Evolutionary conservation across 2,113 vertebrate species (phyloP).

Genomic region (Mellivora capensis): DNA sequence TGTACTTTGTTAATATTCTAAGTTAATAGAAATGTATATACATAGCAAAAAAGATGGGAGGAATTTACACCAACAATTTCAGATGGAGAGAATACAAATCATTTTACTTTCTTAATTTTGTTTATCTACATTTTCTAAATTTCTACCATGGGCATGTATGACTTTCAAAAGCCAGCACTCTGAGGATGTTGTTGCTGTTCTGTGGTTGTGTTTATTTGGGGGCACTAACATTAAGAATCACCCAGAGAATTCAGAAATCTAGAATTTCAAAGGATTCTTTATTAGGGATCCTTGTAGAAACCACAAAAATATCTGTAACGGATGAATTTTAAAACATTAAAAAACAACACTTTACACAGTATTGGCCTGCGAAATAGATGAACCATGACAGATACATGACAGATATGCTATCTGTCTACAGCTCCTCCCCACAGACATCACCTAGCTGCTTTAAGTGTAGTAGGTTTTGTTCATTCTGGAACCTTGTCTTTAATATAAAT

Average conservation of each 20-base stretch:
- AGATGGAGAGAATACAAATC: background rate
- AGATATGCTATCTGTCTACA: background rate
- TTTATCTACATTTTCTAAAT: background rate
- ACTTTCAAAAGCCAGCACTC: background rate
- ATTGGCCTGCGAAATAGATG: background rate
- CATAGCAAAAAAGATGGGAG: background rate
- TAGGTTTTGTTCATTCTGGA: background rate
- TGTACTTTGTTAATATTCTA: background rate
- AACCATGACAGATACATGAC: background rate
- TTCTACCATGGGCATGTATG: background rate
- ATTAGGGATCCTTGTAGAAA: background rate
- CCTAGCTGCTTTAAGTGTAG: background rate
- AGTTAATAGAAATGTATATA: background rate
- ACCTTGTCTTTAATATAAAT: background rate
- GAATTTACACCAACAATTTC: background rate
- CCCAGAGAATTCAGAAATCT: background rate
- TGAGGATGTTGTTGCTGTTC: background rate
- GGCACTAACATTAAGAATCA: background rate
- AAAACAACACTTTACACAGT: background rate
- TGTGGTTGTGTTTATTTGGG: background rate
- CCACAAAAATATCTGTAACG: background rate
- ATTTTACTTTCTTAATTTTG: background rate
- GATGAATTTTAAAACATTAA: background rate
- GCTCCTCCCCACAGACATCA: background rate
- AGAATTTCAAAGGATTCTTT: background rate